These are phyloP conservation scores for Archips xylosteana DNA, from an alignment of 2,888 invertebrate genomes.

Conservation along the genomic window DNA sequence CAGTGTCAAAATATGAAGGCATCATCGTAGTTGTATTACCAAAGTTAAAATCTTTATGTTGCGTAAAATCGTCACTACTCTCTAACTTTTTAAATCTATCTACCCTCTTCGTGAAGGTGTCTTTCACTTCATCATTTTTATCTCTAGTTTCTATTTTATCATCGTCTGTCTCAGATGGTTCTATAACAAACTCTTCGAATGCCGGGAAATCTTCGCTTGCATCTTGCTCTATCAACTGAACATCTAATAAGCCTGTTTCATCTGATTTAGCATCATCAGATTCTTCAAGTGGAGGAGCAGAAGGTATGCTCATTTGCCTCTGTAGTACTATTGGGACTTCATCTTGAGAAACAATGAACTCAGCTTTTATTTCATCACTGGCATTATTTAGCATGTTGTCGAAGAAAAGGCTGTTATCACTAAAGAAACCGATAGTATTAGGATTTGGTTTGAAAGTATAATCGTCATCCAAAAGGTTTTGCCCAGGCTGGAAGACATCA, in stretches of 20 bases:
- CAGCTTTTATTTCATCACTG: conserved; percentile 73
- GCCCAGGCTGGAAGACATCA: conserved; percentile 45
- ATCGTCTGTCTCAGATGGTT: conserved; percentile 75
- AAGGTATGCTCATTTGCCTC: conserved; percentile 62
- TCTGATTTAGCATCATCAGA: conserved; percentile 65
- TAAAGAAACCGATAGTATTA: conserved; percentile 59
- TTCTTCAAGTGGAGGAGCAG: conserved; percentile 70
- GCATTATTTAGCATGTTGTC: conserved; percentile 67
- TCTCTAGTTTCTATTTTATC: conserved; percentile 69
- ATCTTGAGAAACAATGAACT: conserved; percentile 64
- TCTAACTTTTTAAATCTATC: conserved; percentile 71
- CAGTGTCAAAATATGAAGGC: conserved; percentile 79
- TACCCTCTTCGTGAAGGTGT: conserved; percentile 74
- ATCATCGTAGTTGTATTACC: conserved; percentile 58
- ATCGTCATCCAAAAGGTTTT: conserved; percentile 50
- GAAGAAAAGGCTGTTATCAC: conserved; percentile 61
- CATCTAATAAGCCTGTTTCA: conserved; percentile 70
- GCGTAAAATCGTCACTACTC: conserved; percentile 46
- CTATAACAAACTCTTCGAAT: conserved; percentile 73
- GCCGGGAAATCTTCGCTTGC: conserved; percentile 77
- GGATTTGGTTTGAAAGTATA: conserved; percentile 58
- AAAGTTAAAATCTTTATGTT: conserved; percentile 45
- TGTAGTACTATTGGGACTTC: conserved; percentile 54
- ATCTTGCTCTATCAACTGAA: conserved; percentile 77
- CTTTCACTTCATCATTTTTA: conserved; percentile 59